Conservation (phyloP, 2,797 vertebrate genomes). For the Eupleurogrammus muticus region DNA sequence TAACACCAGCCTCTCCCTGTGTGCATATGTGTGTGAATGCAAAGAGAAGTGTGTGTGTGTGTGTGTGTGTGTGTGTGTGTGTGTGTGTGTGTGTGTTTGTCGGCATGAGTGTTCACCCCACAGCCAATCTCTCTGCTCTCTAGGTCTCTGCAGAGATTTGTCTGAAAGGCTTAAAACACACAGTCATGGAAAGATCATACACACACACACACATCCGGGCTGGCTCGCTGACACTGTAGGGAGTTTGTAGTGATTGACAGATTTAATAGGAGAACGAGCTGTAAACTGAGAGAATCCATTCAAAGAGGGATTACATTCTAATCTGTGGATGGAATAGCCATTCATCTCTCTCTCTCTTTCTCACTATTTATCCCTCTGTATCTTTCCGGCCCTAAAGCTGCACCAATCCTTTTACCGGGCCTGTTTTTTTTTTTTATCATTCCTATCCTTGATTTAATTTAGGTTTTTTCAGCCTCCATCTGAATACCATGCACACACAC, state of each 20-base stretch:
- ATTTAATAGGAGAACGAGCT: conserved; percentile 77
- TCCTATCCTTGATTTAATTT: conserved; percentile 61
- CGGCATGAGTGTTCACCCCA: conserved; percentile 16
- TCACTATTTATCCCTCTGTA: conserved; percentile 38
- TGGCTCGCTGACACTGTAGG: conserved; percentile 46
- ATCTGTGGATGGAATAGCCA: conserved; percentile 73
- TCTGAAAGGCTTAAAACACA: conserved; percentile 68
- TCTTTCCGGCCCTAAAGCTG: conserved; percentile 55
- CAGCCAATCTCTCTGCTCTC: conserved; percentile 57
- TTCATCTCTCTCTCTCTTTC: conserved; percentile 55
- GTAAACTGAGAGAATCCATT: conserved; percentile 80
- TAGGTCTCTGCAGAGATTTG: conserved; percentile 67
- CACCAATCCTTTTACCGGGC: conserved; percentile 51
- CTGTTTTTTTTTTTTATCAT: conserved; percentile 17
- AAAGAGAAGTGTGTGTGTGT: not conserved
- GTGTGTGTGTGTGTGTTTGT: not conserved
- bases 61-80: conserved; percentile 14
- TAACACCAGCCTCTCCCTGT: conserved; percentile 39
- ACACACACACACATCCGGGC: not conserved
- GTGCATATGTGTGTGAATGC: conserved; percentile 10
- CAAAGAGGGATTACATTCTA: conserved; percentile 72
- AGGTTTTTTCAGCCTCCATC: conserved; percentile 34
- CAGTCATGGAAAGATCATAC: conserved; percentile 47
- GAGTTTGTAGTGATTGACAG: conserved; percentile 66
- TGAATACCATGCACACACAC: conserved; percentile 10